Conservation (phyloP, 2,888 invertebrate species). For the Scaeva pyrastri region DNA sequence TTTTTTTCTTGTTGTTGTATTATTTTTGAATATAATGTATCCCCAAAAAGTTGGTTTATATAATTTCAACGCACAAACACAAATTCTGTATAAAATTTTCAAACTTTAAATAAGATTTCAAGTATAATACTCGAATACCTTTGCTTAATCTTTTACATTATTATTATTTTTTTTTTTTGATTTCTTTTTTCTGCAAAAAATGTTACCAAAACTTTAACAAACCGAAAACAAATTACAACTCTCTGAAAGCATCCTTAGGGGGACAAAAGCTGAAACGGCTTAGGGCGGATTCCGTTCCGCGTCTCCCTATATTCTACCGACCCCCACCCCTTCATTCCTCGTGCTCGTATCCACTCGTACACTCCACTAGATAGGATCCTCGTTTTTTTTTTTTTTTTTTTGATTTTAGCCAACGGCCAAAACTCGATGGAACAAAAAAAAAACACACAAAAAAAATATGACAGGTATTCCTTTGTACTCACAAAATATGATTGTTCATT, state of each 20-base stretch:
- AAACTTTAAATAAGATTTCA: slow-evolving; percentile 24
- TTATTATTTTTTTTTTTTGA: no score
- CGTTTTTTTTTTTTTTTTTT: slow-evolving; percentile 13
- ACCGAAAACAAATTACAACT: slow-evolving; percentile 71
- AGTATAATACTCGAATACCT: neutral
- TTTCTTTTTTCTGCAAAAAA: neutral
- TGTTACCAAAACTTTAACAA: slow-evolving; percentile 38
- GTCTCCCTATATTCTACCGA: slow-evolving; percentile 52
- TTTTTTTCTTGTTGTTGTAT: no score
- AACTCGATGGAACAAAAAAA: slow-evolving; percentile 30
- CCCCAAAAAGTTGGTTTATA: neutral
- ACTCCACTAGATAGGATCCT: slow-evolving; percentile 47
- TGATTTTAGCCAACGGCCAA: slow-evolving; percentile 72
- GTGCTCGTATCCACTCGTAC: slow-evolving; percentile 30
- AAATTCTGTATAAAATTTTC: slow-evolving; percentile 11
- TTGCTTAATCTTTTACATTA: slow-evolving; percentile 28
- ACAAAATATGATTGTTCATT: slow-evolving; percentile 76
- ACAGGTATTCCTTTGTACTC: slow-evolving; percentile 74
- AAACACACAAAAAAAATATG: slow-evolving; percentile 40
- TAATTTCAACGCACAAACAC: neutral
- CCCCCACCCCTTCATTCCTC: no score
- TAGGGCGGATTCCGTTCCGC: slow-evolving; percentile 38
- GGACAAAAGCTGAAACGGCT: slow-evolving; percentile 66
- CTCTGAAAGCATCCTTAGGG: slow-evolving; percentile 59
- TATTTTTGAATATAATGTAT: no score